Percentiles rank a stretch among this genome's conserved stretches.
These are phyloP conservation scores for Ricordea florida DNA, from an alignment of 92 coral and sea anemone species.

Conservation along the genomic window DNA sequence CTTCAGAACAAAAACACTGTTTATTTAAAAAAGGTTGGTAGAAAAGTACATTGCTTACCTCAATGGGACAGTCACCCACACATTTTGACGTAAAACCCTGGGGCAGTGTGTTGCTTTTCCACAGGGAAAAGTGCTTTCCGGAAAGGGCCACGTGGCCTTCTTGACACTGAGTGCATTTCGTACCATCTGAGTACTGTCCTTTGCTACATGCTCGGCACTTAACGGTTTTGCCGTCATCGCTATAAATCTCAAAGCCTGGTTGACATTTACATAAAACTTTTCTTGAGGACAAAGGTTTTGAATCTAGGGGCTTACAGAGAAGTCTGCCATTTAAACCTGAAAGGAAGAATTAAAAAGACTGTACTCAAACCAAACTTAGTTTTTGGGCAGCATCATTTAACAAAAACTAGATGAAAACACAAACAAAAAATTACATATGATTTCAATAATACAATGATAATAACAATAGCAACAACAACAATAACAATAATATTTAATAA, in stretches of 20 bases:
- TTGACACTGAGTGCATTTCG: constrained; percentile 52
- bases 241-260: constrained; percentile 58
- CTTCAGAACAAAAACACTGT: too few relatives aligned
- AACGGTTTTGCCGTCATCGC: background rate
- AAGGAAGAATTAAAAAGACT: too few relatives aligned
- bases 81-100: constrained; percentile 69
- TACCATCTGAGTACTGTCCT: constrained; percentile 58
- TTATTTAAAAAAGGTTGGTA: too few relatives aligned
- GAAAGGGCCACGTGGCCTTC: constrained; percentile 72
- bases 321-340: background rate
- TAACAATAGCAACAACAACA: too few relatives aligned
- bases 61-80: constrained; percentile 62
- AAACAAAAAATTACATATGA: too few relatives aligned
- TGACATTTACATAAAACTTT: constrained; percentile 62
- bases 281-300: background rate
- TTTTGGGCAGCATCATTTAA: too few relatives aligned
- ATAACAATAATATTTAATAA: too few relatives aligned
- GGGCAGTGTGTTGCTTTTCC: constrained; percentile 55
- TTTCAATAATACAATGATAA: too few relatives aligned
- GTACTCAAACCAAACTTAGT: too few relatives aligned
- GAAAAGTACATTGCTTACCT: constrained; percentile 39
- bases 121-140: constrained; percentile 72
- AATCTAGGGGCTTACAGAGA: background rate
- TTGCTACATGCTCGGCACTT: constrained; percentile 46
- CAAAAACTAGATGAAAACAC: too few relatives aligned